Percentiles rank a stretch among this genome's conserved stretches.
These are phyloP conservation scores for Drusus annulatus DNA, from an alignment of 1,140 invertebrate genomes.

Conservation along the genomic window DNA sequence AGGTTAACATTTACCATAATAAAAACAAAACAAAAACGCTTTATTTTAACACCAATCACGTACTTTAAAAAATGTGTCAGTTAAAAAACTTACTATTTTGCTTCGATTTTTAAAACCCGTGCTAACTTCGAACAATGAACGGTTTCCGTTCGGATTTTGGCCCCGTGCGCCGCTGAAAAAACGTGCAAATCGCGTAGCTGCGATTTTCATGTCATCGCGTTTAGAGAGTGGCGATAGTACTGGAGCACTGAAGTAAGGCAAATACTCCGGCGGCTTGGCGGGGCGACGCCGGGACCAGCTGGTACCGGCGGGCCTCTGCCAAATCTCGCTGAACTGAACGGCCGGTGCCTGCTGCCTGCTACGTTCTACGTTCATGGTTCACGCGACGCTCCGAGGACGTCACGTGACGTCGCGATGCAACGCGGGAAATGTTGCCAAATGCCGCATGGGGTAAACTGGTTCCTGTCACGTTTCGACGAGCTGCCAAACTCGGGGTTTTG, in stretches of 20 bases:
- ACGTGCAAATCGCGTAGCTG: not conserved
- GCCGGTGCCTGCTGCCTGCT: no score
- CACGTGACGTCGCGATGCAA: no score
- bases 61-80: not conserved
- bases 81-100: not conserved
- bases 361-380: no score
- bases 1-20: no score
- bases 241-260: constrained; percentile 33
- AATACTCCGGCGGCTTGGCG: not conserved
- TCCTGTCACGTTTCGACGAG: no score
- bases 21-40: not conserved
- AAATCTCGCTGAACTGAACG: not conserved
- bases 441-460: no score
- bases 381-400: no score
- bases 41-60: not conserved
- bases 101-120: not conserved
- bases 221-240: constrained; percentile 50
- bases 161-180: not conserved
- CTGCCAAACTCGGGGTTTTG: no score
- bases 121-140: not conserved
- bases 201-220: constrained; percentile 34
- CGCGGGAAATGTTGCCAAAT: no score
- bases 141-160: not conserved
- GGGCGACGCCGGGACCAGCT: constrained; percentile 1
- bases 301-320: not conserved